A percentile compares a stretch with the other conserved stretches of the same genome.
phyloP scores from a whole-genome alignment of 2,888 invertebrate genomes.

The Orchesellides sinensis region DNA sequence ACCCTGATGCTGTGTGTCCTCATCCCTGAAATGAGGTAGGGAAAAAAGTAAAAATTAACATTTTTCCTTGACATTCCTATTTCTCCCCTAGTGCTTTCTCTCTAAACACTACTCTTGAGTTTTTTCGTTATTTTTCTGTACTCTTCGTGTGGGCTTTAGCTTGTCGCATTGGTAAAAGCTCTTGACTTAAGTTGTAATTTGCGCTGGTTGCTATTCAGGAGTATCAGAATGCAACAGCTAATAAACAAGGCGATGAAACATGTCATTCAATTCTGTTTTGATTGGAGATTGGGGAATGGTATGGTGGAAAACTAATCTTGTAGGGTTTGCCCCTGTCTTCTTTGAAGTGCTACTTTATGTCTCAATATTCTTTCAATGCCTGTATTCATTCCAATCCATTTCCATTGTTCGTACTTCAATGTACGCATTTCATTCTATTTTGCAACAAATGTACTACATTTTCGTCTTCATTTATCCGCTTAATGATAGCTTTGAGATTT shows the following conservation, averaged over 20 bases:
- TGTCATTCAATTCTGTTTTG: slow-evolving; percentile 63
- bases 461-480: slow-evolving; percentile 51
- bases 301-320: slow-evolving; percentile 15
- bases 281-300: slow-evolving; percentile 49
- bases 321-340: slow-evolving; percentile 17
- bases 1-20: slow-evolving; percentile 48
- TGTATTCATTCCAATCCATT: slow-evolving; percentile 16
- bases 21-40: slow-evolving; percentile 42
- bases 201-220: slow-evolving; percentile 25
- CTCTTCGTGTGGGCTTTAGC: slow-evolving; percentile 33
- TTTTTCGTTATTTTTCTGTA: slow-evolving; percentile 10
- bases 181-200: slow-evolving; percentile 58
- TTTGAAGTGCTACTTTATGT: slow-evolving; percentile 36
- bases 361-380: slow-evolving; percentile 1
- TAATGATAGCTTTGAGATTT: slow-evolving; percentile 60
- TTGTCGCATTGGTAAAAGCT: slow-evolving; percentile 49
- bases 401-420: slow-evolving; percentile 1
- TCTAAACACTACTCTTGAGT: neutral
- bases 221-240: slow-evolving; percentile 47
- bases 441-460: slow-evolving; percentile 21
- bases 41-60: slow-evolving; percentile 65
- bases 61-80: slow-evolving; percentile 50
- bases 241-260: slow-evolving; percentile 62
- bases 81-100: slow-evolving; percentile 17
- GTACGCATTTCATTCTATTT: slow-evolving; percentile 13